Base-by-base conservation (phyloP, 2,888 invertebrate species). In the Volucella inanis region DNA sequence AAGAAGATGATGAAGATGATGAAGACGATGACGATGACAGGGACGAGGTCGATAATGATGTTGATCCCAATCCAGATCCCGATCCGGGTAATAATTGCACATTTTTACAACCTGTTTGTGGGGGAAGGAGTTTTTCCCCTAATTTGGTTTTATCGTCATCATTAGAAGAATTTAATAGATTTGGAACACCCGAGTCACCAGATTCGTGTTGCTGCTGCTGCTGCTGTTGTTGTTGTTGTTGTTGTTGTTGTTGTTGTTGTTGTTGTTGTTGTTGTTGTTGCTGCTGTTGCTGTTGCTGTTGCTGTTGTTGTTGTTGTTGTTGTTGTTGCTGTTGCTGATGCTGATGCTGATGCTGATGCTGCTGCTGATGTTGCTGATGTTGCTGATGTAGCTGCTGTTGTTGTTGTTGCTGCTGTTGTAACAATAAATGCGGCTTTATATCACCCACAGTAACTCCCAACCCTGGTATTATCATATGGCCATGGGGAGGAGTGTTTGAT, bases 41-140 rank as follows among this genome's bases (percentile, higher is more conserved):
- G 45, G 87, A 85, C 38, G 81, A 85, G 59, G 65, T 49, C 62
- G 79, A 79, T 49, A 78, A 77, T 62, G 77, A 61, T 49, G 82
- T 67, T 91, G 90, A 91, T 88, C 88, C 89, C 86, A 88, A 88
- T 59, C 81, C 71, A 11, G 50, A 62, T 67, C 71, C 62, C 50
- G 74, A 61, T 79, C 64, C 80, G 38, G 84, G 45, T 64, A 75
- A 74, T 71, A 77, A 79, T 86, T 86, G 86, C 77, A 86, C 86
- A 71, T 70, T 74, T 81, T 86, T 86, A 61, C 74, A 79, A 59
- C 57, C 61, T 59, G 61, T 38, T 55, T 80, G 86, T 6, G 86
- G 82, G 15, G 82, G 86, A 38, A 86, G 14, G 49, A 82, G 77
- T 50, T 71, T 82, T 61, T 79, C 71, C 18, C 65, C 31, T 38